Evolutionary conservation across 2,113 vertebrate species (phyloP), one percentile per base, ranked within the genome.

Genomic region (Cyprinus carpio): DNA sequence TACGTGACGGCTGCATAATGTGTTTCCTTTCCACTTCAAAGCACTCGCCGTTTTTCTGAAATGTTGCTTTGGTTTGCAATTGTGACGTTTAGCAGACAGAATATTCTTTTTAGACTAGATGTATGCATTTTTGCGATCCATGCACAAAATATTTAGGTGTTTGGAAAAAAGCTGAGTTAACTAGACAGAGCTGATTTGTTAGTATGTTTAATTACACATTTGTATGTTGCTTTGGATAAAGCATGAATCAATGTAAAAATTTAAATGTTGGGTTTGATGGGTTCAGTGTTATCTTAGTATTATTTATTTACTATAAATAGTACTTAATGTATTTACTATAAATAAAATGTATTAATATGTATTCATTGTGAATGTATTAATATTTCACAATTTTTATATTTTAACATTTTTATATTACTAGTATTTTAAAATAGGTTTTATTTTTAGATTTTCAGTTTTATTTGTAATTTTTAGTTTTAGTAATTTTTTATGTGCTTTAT

Each of bases 11-110:
- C 9, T 2, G 51, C 54, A 10, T 76, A 40, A n/a, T 76, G 13
- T 7, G 3, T 78, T 25, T 43, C n/a, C 51, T 58, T 60, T 71
- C 13, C 18, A 40, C 84, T 81, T 85, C 67, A 62, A 62, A 85
- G 64, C 20, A n/a, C 29, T 27, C 27, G 62, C 54, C 25, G 16
- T 9, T 43, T 87, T 34, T 13, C 23, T 18, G 62, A 62, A 40
- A 23, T 2, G 10, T 62, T 34, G 31, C 49, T 72, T 9, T 10
- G 1, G 40, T 27, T 40, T 74, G 23, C n/a, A n/a, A n/a, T n/a
- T n/a, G n/a, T 69, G 29, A 69, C 29, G 16, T 31, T 69, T 1
- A 69, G 65, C 8, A 4, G 6, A 29, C 15, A 2, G 27, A 31
- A 31, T 27, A 16, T 1, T 31, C 5, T 54, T 2, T 54, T 54